Evolutionary conservation across 1,140 invertebrate species (phyloP).

Genomic region (Drusus annulatus): DNA sequence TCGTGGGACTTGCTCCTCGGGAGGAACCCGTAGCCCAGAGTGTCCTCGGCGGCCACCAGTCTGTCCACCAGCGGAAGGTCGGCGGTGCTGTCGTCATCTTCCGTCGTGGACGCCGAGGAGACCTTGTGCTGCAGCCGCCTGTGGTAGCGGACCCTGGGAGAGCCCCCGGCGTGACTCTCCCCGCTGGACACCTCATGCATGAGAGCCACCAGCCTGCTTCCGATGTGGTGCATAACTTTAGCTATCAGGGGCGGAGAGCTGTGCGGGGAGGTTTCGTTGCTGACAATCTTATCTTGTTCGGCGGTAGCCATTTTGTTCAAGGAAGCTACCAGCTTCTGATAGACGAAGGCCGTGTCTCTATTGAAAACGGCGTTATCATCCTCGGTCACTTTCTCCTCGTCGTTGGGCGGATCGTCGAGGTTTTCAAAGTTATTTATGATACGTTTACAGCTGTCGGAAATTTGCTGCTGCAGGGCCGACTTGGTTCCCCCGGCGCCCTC

Average conservation of each 20-base stretch:
- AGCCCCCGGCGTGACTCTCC: conserved; percentile 70
- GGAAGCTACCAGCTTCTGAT: conserved; percentile 86
- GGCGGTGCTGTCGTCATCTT: conserved; percentile 83
- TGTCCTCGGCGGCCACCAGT: conserved; percentile 43
- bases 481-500: conserved; percentile 81
- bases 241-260: conserved; percentile 90
- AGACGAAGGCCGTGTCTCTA: conserved; percentile 85
- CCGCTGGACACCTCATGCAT: conserved; percentile 94
- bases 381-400: conserved; percentile 75
- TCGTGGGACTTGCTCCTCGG: conserved; percentile 86
- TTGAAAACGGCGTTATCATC: conserved; percentile 74
- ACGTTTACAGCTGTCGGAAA: conserved; percentile 89
- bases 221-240: conserved; percentile 94
- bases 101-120: conserved; percentile 82
- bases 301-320: conserved; percentile 80
- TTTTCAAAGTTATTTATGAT: conserved; percentile 89
- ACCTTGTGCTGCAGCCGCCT: conserved; percentile 73
- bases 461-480: conserved; percentile 85
- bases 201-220: conserved; percentile 87
- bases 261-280: conserved; percentile 71
- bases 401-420: conserved; percentile 63
- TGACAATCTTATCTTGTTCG: conserved; percentile 64
- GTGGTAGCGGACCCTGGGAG: conserved; percentile 69
- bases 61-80: conserved; percentile 66
- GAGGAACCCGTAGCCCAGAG: conserved; percentile 64